phyloP scores from a whole-genome alignment of 2,888 invertebrate species.

The Heterodera filipjevi region DNA sequence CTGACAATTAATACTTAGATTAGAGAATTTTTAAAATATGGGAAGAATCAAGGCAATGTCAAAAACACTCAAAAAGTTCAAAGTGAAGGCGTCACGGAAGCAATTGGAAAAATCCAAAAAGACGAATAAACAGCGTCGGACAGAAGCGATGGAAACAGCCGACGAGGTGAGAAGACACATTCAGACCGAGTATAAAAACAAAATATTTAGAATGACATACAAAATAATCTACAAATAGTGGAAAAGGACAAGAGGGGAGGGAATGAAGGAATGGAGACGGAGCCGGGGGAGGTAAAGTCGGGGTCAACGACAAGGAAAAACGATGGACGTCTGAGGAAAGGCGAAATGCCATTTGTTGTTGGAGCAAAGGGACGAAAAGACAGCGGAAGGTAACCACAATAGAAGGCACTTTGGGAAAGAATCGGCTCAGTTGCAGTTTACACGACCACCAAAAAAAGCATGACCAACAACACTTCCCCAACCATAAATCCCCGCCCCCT shows the following conservation, averaged over 20 bases:
- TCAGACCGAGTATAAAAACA: too few relatives aligned
- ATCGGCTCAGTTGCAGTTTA: too few relatives aligned
- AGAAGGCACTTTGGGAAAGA: too few relatives aligned
- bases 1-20: too few relatives aligned
- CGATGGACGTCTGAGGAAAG: slow-evolving; percentile 25
- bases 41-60: slow-evolving; percentile 1
- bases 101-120: slow-evolving; percentile 26
- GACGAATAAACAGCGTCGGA: slow-evolving; percentile 22
- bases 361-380: background rate
- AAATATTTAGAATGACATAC: too few relatives aligned
- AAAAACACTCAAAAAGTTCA: background rate
- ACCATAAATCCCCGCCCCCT: too few relatives aligned
- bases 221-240: too few relatives aligned
- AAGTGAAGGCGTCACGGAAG: slow-evolving; percentile 28
- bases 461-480: too few relatives aligned
- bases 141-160: background rate
- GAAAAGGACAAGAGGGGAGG: too few relatives aligned
- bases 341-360: slow-evolving; percentile 32
- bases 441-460: too few relatives aligned
- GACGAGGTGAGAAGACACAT: too few relatives aligned
- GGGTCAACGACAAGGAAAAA: slow-evolving; percentile 32
- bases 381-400: background rate
- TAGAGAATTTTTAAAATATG: background rate
- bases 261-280: background rate
- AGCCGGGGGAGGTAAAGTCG: background rate